Evolutionary conservation across 2,888 invertebrate species (phyloP), one percentile per base, ranked within the genome.

Genomic region (Heliconius cydno): DNA sequence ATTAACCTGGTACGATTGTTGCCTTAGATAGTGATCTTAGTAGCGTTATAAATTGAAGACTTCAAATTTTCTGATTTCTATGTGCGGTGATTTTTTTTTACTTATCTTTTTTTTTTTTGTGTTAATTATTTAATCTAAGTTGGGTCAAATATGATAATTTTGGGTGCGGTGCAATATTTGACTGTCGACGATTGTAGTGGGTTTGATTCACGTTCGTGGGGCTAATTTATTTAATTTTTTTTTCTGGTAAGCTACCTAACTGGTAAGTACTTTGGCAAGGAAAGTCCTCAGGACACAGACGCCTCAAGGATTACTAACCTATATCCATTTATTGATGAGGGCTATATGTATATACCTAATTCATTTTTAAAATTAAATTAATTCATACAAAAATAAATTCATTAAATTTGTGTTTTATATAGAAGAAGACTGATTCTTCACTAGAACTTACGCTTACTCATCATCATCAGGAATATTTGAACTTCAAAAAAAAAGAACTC

Each of bases 1-100:
- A 91, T 91, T 86, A 86, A 80, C 83, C 79, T 80, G 80, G 79
- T 78, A 80, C 72, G 66, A 82, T 83, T 82, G 80, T 82, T 79
- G 79, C 80, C 79, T 60, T 12, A 80, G 85, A 86, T 86, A 77
- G 80, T 84, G n/a, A 86, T 86, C 86, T 78, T 73, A 66, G 76
- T 79, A 66, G 65, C 63, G 66, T 71, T 80, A 57, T 79, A 80
- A 76, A 82, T 79, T 80, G 76, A 85, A 83, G 82, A 67, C 73
- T 78, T 78, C 70, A 77, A 74, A 78, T 72, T 73, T 77, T 75
- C 65, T 65, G 65, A 75, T 52, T 74, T 65, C 41, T 75, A 15
- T 22, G 41, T 65, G 63, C n/a, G 2, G 41, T 46, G 75, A 75
- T 75, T 66, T 66, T 75, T 75, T 60, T 46, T 63, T 60, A 41